Evolutionary conservation across 2,888 invertebrate genomes (phyloP), one percentile per base, ranked within the genome.

Genomic region (Drosophila vallismaia): DNA sequence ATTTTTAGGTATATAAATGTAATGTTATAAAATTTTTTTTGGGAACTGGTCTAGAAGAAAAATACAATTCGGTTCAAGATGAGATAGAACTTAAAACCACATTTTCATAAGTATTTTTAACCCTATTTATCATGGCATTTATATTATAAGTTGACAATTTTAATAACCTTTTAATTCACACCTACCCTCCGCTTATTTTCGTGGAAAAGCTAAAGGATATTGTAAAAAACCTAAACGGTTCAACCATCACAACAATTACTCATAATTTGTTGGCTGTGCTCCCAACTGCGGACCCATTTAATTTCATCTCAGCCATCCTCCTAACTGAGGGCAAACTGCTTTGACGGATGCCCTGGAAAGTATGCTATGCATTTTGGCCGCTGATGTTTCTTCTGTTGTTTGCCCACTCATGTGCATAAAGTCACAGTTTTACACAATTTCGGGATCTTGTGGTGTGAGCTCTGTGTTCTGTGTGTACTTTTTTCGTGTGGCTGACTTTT

Each of bases 341-440:
- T 29, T 36, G 14, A 57, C 38, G 14, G 48, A 59, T 66, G 55
- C 67, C 66, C 77, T 10, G 9, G 51, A 68, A 87, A 85, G 82
- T 78, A 64, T 85, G 77, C 88, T 79, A 76, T 63, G 64, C 31
- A 55, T 63, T 78, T 73, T 68, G 58, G 31, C 45, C 46, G 55
- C 3, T 54, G 33, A n/a, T 45, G 48, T 12, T 57, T 31, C 31
- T 60, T 46, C 52, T 50, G 49, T 33, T 45, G 50, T 73, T 73
- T 83, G 84, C 50, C 74, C 71, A 71, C 74, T 81, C 76, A 73
- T 81, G 88, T 86, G 83, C 81, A 84, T 75, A 77, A 80, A 55
- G 75, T 59, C 57, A 53, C 63, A 59, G 64, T 76, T 63, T 68
- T 59, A 46, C 59, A 49, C 50, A 54, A 54, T 69, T 54, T 63